Percentiles rank a stretch among this genome's conserved stretches.
Conservation (phyloP, 2,888 invertebrate genomes). For the Drosophila emarginata region DNA sequence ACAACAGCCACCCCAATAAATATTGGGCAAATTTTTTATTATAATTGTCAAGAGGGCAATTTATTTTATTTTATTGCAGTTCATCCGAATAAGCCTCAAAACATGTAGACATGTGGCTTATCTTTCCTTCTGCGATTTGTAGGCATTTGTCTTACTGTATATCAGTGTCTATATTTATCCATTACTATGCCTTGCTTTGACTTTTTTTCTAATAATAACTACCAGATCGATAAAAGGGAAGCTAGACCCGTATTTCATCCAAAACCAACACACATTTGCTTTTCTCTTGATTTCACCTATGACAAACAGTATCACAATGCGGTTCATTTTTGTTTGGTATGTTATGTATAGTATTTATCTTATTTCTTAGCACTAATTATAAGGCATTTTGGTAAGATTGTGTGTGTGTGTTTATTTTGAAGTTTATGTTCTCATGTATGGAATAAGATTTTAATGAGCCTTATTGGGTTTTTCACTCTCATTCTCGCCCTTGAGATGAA, state of each 20-base stretch:
- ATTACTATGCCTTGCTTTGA: no score
- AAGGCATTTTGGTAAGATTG: neutral
- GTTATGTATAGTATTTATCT: neutral
- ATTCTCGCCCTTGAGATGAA: conserved; percentile 38
- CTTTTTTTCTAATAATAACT: no score
- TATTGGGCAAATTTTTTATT: conserved; percentile 36
- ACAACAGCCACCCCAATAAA: neutral
- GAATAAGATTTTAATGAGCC: neutral
- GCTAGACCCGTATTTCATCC: no score
- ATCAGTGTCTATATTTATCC: no score
- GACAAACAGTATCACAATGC: no score
- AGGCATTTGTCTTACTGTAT: no score
- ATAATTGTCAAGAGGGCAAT: conserved; percentile 50
- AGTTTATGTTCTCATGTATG: conserved; percentile 5
- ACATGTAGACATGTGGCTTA: conserved; percentile 31
- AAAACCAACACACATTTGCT: no score
- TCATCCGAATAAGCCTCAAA: conserved; percentile 40
- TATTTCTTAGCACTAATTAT: no score
- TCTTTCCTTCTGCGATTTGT: no score
- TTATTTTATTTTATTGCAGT: conserved; percentile 54
- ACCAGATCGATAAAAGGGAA: no score
- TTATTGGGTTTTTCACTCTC: conserved; percentile 20
- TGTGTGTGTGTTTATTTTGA: neutral
- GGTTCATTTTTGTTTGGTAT: neutral
- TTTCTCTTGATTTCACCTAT: no score